Conservation (phyloP, 2,797 vertebrate species). For the Halcyon leucocephala region DNA sequence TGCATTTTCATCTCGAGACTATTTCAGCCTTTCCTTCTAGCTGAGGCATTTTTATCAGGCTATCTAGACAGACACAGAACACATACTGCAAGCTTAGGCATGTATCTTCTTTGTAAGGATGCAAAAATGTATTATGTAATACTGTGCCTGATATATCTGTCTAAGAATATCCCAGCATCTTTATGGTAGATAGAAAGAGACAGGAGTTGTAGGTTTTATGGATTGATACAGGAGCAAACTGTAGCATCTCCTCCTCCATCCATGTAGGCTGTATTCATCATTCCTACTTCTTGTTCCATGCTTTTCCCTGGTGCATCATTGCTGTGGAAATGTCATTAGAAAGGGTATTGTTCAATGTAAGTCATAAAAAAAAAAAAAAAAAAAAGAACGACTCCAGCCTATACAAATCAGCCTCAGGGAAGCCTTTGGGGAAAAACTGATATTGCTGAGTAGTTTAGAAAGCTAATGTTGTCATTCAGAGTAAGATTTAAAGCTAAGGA, state of each 20-base stretch:
- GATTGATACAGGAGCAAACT: neutral
- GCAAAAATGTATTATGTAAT: neutral
- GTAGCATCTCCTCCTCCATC: neutral
- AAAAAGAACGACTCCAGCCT: neutral
- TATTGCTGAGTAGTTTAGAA: slow-evolving; percentile 33
- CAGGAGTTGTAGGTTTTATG: neutral
- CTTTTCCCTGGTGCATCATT: neutral
- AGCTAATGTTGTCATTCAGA: slow-evolving; percentile 23
- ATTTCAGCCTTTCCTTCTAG: neutral
- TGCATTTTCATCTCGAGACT: neutral
- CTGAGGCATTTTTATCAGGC: neutral
- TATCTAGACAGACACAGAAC: neutral
- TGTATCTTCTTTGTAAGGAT: neutral
- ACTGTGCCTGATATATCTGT: neutral
- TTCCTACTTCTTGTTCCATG: neutral
- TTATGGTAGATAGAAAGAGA: neutral
- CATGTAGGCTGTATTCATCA: slow-evolving; percentile 5
- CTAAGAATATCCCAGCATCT: neutral
- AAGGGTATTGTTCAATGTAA: slow-evolving; percentile 16
- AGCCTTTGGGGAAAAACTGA: neutral
- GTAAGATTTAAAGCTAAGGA: slow-evolving; percentile 22
- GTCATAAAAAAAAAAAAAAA: neutral
- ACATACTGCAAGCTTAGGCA: neutral
- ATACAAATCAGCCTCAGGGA: slow-evolving; percentile 1
- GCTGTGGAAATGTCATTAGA: slow-evolving; percentile 25